Evolutionary conservation across 2,797 vertebrate species (phyloP).

Genomic region (Martes flavigula): DNA sequence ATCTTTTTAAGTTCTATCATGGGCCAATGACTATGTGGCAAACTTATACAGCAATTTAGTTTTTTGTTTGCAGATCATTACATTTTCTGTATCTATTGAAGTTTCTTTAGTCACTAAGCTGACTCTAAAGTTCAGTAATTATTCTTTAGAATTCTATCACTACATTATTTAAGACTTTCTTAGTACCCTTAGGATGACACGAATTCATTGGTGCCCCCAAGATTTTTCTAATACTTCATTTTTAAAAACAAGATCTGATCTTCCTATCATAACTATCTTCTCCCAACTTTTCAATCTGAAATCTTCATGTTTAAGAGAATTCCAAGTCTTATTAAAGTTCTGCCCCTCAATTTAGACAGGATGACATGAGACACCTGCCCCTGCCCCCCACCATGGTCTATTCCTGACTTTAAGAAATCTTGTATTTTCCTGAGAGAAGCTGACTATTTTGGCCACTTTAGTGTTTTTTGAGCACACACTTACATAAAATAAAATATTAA

Average conservation of each 20-base stretch:
- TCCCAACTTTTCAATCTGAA: not conserved
- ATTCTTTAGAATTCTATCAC: conserved; percentile 9
- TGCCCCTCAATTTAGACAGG: not conserved
- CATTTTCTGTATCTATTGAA: not conserved
- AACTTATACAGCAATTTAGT: not conserved
- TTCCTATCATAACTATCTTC: not conserved
- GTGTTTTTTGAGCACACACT: not conserved
- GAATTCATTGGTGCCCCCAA: not conserved
- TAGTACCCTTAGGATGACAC: not conserved
- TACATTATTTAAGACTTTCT: not conserved
- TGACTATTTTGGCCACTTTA: not conserved
- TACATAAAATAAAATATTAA: not conserved
- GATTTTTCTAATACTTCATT: not conserved
- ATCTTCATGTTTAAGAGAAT: not conserved
- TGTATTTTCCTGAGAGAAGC: not conserved
- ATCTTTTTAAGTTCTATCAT: not conserved
- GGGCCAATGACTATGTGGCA: not conserved
- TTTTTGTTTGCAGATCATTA: not conserved
- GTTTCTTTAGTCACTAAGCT: not conserved
- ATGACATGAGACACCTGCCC: not conserved
- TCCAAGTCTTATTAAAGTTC: not conserved
- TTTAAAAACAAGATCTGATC: not conserved
- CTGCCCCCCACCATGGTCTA: not conserved
- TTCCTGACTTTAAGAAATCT: not conserved
- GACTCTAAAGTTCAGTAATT: not conserved